Conservation (phyloP, 2,113 vertebrate genomes). For the Benitochromis conjunctus region DNA sequence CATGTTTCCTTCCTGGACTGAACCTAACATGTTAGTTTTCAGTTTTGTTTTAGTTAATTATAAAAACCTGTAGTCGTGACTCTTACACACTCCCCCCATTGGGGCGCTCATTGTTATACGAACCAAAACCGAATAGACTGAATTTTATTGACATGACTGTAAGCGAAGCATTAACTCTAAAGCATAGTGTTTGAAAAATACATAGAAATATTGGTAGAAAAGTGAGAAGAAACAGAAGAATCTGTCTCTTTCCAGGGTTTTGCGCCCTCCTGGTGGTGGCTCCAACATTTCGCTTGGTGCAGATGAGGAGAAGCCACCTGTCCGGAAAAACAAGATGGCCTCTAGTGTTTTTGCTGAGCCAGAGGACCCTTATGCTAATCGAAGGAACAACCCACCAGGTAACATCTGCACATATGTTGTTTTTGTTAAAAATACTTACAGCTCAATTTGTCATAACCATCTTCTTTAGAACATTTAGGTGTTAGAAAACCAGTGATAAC, state of each 20-base stretch:
- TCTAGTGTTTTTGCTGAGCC: constrained; percentile 93
- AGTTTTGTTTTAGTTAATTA: background rate
- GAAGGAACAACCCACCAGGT: constrained; percentile 82
- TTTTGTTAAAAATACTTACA: background rate
- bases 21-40: background rate
- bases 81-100: background rate
- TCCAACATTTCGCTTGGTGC: constrained; percentile 89
- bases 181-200: background rate
- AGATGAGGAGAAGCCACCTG: constrained; percentile 80
- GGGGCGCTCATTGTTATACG: background rate
- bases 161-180: background rate
- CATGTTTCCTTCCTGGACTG: background rate
- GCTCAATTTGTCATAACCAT: background rate
- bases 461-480: background rate
- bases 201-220: background rate
- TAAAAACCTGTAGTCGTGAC: background rate
- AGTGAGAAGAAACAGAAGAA: background rate
- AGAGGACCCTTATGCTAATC: constrained; percentile 82
- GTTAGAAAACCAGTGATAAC: background rate
- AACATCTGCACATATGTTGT: background rate
- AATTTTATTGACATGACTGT: background rate
- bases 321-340: constrained; percentile 90
- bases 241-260: constrained; percentile 73
- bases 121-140: background rate
- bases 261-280: constrained; percentile 91